A percentile compares a stretch with the other conserved stretches of the same genome.
phyloP scores from a whole-genome alignment of 2,113 vertebrate species.

The Nerophis lumbriciformis region DNA sequence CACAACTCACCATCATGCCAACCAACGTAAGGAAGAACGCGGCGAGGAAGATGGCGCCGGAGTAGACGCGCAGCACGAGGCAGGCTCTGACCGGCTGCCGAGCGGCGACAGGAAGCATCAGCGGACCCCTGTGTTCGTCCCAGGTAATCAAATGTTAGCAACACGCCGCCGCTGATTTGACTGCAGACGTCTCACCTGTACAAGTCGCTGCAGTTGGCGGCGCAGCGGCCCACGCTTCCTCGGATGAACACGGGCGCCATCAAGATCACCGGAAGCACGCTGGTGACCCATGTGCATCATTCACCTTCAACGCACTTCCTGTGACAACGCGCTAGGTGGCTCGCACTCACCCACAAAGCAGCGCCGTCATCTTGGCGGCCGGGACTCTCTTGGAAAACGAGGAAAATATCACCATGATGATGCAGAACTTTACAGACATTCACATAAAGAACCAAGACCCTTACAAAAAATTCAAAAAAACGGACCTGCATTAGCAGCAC shows the following conservation, averaged over 20 bases:
- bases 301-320: not conserved
- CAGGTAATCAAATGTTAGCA: not conserved
- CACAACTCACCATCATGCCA: slow-evolving; percentile 73
- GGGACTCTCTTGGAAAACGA: slow-evolving; percentile 62
- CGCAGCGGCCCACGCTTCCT: slow-evolving; percentile 76
- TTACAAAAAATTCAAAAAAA: too few species aligned
- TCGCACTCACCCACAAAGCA: slow-evolving; percentile 61
- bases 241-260: slow-evolving; percentile 78
- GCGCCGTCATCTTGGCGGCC: slow-evolving; percentile 28
- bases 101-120: slow-evolving; percentile 64
- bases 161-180: not conserved
- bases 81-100: slow-evolving; percentile 56
- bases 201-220: slow-evolving; percentile 76
- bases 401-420: not conserved
- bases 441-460: too few species aligned
- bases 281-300: slow-evolving; percentile 31
- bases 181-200: slow-evolving; percentile 71
- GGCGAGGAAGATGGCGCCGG: slow-evolving; percentile 72
- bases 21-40: slow-evolving; percentile 77
- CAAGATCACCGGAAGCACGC: slow-evolving; percentile 77
- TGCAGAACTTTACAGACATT: not conserved
- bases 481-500: too few species aligned
- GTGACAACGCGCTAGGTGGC: not conserved
- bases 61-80: slow-evolving; percentile 66
- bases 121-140: slow-evolving; percentile 71